phyloP scores from a whole-genome alignment of 1,140 invertebrate species.

The Diabrotica virgifera region DNA sequence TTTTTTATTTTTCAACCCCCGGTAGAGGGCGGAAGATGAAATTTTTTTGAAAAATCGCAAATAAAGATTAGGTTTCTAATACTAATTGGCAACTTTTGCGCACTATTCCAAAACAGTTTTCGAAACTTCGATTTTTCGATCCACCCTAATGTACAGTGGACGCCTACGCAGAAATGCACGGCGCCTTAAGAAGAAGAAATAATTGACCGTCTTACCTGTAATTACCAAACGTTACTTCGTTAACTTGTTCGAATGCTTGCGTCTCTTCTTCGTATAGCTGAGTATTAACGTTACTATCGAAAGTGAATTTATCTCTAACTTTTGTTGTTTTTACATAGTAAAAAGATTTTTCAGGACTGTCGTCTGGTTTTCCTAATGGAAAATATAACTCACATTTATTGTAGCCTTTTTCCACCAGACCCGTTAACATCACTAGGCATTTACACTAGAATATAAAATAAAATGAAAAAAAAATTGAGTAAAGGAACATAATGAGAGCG shows the following conservation, averaged over 20 bases:
- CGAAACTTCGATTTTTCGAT: too few relatives aligned
- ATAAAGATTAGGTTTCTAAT: too few relatives aligned
- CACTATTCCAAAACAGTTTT: too few relatives aligned
- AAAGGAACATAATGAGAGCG: too few relatives aligned
- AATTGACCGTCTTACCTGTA: constrained; percentile 18
- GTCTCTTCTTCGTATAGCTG: constrained; percentile 36
- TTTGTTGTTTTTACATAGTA: constrained; percentile 39
- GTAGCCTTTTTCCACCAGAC: constrained; percentile 74
- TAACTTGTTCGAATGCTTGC: constrained; percentile 41
- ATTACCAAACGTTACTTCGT: constrained; percentile 38
- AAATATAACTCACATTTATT: constrained; percentile 88
- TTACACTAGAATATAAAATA: constrained; percentile 38
- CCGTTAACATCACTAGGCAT: constrained; percentile 87
- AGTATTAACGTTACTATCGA: constrained; percentile 30
- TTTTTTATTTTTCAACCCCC: too few relatives aligned
- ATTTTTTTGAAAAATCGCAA: too few relatives aligned
- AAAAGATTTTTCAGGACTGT: constrained; percentile 31
- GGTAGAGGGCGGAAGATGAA: too few relatives aligned
- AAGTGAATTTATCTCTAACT: constrained; percentile 42
- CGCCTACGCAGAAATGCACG: too few relatives aligned
- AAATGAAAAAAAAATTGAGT: neutral
- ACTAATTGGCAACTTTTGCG: too few relatives aligned
- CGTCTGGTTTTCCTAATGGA: constrained; percentile 52
- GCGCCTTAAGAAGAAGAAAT: neutral
- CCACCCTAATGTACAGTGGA: too few relatives aligned